Evolutionary conservation across 2,797 vertebrate species (phyloP), one percentile per base, ranked within the genome.

Genomic region (Epinephelus malabaricus): DNA sequence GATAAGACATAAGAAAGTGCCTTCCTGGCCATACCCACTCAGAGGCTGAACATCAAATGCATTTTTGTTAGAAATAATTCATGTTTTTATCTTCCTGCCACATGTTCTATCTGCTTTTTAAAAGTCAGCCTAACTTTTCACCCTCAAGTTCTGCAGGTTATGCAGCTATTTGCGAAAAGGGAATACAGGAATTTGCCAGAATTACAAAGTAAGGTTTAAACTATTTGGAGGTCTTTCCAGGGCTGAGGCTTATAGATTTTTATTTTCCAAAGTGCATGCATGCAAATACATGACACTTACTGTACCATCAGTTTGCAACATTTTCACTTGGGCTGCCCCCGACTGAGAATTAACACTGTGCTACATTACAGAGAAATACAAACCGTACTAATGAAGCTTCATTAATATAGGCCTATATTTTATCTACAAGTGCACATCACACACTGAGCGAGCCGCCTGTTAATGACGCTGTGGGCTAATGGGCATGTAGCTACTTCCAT

Each of bases 11-110:
- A 47, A 21, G 21, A 21, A 68, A 73, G 83, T 78, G 75, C 61
- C 63, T 63, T 64, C 66, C 47, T 72, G 54, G 46, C 14, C 51
- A 64, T 53, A 40, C 6, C 58, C 45, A 69, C 69, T 65, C 13
- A 21, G 27, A 63, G 6, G 62, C 61, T 51, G 51, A 58, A 38
- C 83, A 79, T 81, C 34, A 77, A 82, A 79, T 47, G 51, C 23
- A 64, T 73, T 87, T 81, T 63, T 54, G 67, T 54, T 43, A 56
- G 19, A 79, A 76, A 73, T 78, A 77, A 82, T 78, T 79, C 12
- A 71, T 64, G 38, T 64, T 82, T 79, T 69, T 69, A 74, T 77
- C 59, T 72, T 54, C 30, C 49, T 45, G 58, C 51, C 10, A 11
- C 60, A 70, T 46, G 30, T 78, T 72, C 69, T 18, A 27, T 34